Evolutionary conservation across 2,113 vertebrate species (phyloP), one percentile per base, ranked within the genome.

Genomic region (Zosterops lateralis): DNA sequence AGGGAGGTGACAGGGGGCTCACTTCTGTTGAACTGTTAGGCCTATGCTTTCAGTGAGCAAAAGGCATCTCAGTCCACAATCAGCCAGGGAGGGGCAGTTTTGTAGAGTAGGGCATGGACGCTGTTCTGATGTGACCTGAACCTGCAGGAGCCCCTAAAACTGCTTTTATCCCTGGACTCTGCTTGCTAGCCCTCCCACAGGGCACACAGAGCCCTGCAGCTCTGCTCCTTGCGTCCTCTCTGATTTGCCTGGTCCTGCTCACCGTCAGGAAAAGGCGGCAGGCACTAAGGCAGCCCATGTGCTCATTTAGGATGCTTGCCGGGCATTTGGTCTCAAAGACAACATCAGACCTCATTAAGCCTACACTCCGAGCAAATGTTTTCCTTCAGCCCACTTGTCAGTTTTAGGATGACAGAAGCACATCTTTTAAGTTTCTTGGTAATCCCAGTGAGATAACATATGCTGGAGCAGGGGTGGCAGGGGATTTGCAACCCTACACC

Each of bases 341-440:
- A 96, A 92, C 81, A 91, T 94, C 91, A 95, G 91, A 58, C 72
- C 75, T 95, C 91, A 91, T 95, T 95, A 96, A 95, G 61, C 76
- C 86, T 64, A 87, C 78, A 74, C 87, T 86, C 51, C 0, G 0
- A 95, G 82, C 82, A 94, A 92, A 92, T 94, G 94, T 91, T 95
- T 95, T 95, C 68, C 73, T 94, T 97, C 90, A 81, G 57, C 85
- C 82, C 65, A 74, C 87, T 93, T 95, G 72, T 95, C 89, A 90
- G 71, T 94, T 93, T 89, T 57, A 70, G 56, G 84, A 86, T 91
- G 95, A 87, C 82, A 92, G 91, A 83, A 84, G 60, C 12, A 4
- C 87, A 86, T 94, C 94, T 95, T 95, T 94, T 77, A 86, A 44
- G 72, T 74, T 94, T 84, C 82, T 53, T 12, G 9, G 67, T 90